These are phyloP conservation scores for Hoplodrina blanda DNA, from an alignment of 2,888 invertebrate genomes.

Conservation along the genomic window DNA sequence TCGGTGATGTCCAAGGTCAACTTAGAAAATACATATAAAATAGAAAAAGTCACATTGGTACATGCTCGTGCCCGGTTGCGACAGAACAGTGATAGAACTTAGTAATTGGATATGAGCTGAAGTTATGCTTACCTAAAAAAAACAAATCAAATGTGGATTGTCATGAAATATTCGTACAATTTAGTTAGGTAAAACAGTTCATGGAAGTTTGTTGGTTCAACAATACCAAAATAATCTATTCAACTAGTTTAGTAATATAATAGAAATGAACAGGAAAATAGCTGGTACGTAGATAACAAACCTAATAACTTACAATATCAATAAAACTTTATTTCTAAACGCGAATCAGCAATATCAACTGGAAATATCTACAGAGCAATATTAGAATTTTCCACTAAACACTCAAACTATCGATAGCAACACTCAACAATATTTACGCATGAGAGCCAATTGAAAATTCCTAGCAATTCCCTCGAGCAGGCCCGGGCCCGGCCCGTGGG, in stretches of 20 bases:
- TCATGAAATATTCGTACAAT: not conserved
- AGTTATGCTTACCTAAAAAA: not conserved
- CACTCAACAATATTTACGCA: constrained; percentile 65
- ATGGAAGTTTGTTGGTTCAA: constrained; percentile 9
- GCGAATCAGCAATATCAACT: constrained; percentile 15
- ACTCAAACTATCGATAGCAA: constrained; percentile 34
- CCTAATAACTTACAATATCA: constrained; percentile 26
- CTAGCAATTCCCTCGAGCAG: constrained; percentile 64
- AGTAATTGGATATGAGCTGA: not conserved
- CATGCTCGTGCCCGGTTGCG: no score
- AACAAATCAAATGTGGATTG: not conserved
- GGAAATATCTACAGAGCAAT: constrained; percentile 27
- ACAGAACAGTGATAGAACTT: no score
- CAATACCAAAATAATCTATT: constrained; percentile 3
- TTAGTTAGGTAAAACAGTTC: not conserved
- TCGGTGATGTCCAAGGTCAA: no score
- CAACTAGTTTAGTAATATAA: constrained; percentile 8
- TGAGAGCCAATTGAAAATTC: constrained; percentile 71
- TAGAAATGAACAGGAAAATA: constrained; percentile 8
- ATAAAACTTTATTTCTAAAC: constrained; percentile 28
- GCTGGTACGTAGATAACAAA: constrained; percentile 11
- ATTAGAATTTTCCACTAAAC: constrained; percentile 14
- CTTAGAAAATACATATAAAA: no score
- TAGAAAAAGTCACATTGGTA: no score
- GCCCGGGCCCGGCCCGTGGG: constrained; percentile 55